Conservation (phyloP, 1,140 invertebrate species). For the Lethrus apterus region DNA sequence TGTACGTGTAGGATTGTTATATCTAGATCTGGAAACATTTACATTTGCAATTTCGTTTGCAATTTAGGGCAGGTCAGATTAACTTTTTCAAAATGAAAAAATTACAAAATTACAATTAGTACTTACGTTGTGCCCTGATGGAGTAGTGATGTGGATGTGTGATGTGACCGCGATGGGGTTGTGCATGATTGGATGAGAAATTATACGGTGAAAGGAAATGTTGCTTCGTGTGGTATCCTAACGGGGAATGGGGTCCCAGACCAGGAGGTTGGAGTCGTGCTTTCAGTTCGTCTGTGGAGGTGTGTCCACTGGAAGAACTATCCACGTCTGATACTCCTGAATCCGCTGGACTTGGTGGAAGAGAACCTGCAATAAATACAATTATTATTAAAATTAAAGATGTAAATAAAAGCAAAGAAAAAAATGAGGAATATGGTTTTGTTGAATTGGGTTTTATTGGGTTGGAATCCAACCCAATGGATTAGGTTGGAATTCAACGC, state of each 20-base stretch:
- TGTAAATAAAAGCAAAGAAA: too few relatives aligned
- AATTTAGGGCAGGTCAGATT: constrained; percentile 13
- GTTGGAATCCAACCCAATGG: too few relatives aligned
- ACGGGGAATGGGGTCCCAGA: constrained; percentile 33
- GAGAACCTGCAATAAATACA: constrained; percentile 58
- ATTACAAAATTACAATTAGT: background rate
- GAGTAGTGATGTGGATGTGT: constrained; percentile 26
- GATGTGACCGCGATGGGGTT: constrained; percentile 29
- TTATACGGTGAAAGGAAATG: constrained; percentile 30
- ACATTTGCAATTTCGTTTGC: too few relatives aligned
- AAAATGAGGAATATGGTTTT: too few relatives aligned
- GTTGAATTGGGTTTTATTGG: too few relatives aligned
- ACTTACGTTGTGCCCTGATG: constrained; percentile 24
- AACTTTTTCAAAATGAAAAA: background rate
- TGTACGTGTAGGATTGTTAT: background rate
- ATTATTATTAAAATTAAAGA: too few relatives aligned
- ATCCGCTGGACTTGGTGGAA: constrained; percentile 94
- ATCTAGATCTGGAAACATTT: too few relatives aligned
- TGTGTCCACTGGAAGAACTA: constrained; percentile 82
- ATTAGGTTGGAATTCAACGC: background rate
- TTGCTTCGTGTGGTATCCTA: constrained; percentile 23
- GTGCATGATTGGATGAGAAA: constrained; percentile 26
- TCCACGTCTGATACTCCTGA: constrained; percentile 95
- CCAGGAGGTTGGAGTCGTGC: constrained; percentile 53
- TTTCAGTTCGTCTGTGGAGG: constrained; percentile 79